Base-by-base conservation (phyloP, 2,113 vertebrate genomes). In the Aegithalos caudatus region DNA sequence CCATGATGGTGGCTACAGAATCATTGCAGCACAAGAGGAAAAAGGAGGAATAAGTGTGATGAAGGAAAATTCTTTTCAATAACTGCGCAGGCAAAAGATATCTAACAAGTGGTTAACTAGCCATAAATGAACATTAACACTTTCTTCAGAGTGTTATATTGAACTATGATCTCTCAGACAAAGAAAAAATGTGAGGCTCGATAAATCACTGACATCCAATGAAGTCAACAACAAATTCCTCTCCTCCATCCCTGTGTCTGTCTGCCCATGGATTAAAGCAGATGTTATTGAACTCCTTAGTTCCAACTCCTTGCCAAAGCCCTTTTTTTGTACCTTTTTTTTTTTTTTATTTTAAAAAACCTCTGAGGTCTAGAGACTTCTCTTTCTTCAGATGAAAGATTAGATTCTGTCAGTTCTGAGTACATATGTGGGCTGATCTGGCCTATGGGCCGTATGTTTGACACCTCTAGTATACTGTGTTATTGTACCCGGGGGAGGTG, bases 391-490 rank as follows among this genome's bases (percentile, higher is more conserved):
- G 87, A 70, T 91, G 93, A 90, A 93, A 94, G 93, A 96, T 96
- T 92, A 96, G 94, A 94, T 96, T 96, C 88, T 97, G 95, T 95
- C 94, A 96, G 92, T 44, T 95, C 93, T 95, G 94, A 96, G 96
- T 97, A 97, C 96, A 97, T 96, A 95, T 66, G 94, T 96, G 96
- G 95, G 95, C 90, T 97, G 96, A 96, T 97, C 90, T 97, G 95
- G 96, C 96, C 95, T 97, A 97, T 95, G 84, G 96, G 95, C 96
- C 95, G 92, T 96, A 96, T 95, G 96, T 97, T 96, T 96, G 94
- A 96, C 96, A 96, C 95, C 94, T 96, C 96, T 95, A 91, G 94
- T 95, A 92, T 97, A 96, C 92, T 96, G 96, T 95, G 95, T 96
- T 96, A 96, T 95, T 96, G 93, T 96, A 96, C 94, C 94, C 90